These are phyloP conservation scores for Botrylloides violaceus DNA, from an alignment of 23 tunicate genomes.

Conservation along the genomic window DNA sequence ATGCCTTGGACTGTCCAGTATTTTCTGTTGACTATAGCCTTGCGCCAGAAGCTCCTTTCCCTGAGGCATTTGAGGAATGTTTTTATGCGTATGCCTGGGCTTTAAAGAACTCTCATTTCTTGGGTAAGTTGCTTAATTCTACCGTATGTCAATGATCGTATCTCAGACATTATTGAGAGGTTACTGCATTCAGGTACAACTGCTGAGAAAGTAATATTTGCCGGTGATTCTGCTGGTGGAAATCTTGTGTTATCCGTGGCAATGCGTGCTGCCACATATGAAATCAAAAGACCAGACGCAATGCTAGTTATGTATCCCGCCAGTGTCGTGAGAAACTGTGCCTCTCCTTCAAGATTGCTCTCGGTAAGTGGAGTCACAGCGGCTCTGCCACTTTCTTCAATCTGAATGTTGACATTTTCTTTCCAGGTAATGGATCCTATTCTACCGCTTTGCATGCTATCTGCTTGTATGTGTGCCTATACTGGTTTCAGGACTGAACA, in stretches of 20 bases:
- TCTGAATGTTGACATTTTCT: no score
- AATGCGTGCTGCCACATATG: conserved; percentile 48
- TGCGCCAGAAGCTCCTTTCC: conserved; percentile 68
- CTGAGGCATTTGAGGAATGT: conserved; percentile 75
- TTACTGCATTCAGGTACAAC: conserved; percentile 38
- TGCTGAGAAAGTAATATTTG: conserved; percentile 55
- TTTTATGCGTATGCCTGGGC: conserved; percentile 88
- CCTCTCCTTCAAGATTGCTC: conserved; percentile 60
- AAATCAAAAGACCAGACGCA: conserved; percentile 36
- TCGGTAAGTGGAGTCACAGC: conserved; percentile 24
- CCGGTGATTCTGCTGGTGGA: conserved; percentile 82
- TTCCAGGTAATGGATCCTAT: conserved; percentile 76
- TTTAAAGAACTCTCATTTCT: conserved; percentile 32
- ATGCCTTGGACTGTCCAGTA: conserved; percentile 49
- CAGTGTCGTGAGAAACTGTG: conserved; percentile 45
- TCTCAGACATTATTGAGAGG: no score
- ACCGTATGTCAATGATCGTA: no score
- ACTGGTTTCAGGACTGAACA: conserved; percentile 39
- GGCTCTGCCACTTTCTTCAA: neutral
- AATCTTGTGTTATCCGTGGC: conserved; percentile 69
- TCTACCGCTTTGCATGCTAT: conserved; percentile 49
- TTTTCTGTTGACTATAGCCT: conserved; percentile 62
- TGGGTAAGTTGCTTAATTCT: conserved; percentile 47
- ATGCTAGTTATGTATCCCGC: conserved; percentile 57
- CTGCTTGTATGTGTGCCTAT: conserved; percentile 51